Base-by-base conservation (phyloP, 2,888 invertebrate genomes). In the Tigriopus californicus region DNA sequence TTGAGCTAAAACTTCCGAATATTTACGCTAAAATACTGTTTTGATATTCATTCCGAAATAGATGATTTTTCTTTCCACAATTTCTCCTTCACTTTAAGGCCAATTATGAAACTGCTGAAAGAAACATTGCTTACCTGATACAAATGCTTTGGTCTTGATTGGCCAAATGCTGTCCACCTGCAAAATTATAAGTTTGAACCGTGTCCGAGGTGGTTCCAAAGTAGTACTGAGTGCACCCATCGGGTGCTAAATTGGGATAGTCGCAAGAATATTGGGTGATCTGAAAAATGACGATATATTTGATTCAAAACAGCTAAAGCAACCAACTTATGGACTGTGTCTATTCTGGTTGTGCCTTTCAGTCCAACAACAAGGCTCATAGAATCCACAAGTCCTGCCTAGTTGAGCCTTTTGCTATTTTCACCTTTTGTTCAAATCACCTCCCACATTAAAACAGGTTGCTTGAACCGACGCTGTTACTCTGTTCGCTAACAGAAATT, bases 191-290 rank as follows among this genome's bases (percentile, higher is more conserved):
- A 13, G 56, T 56, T 6, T 56, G 42, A 18, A 56, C 22, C 13
- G 33, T 46, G 6, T 44, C 56, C 6, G 44, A 46, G 13, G 13
- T 56, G n/a, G 20, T 18, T 22, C 56, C 56, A 20, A 25, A 56
- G 44, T 44, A 56, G n/a, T 56, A 56, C n/a, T 56, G 56, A 18
- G 56, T 56, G 20, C 56, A 56, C 8, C 56, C 56, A 56, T 22
- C 46, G 2, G 56, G 56, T 20, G 56, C 56, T 11, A 54, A 22
- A 24, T 56, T 56, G 15, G 42, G 46, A 5, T 15, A 56, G 33
- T 56, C 33, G 20, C 56, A 56, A 5, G 13, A n/a, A 44, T 56
- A 56, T 24, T 56, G 56, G 2, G 56, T 56, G n/a, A 56, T 24
- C 44, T 56, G 42, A 24, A 56, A 46, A 11, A 33, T 33, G 33